Conservation (phyloP, 2,797 vertebrate genomes). For the Caiman crocodilus region DNA sequence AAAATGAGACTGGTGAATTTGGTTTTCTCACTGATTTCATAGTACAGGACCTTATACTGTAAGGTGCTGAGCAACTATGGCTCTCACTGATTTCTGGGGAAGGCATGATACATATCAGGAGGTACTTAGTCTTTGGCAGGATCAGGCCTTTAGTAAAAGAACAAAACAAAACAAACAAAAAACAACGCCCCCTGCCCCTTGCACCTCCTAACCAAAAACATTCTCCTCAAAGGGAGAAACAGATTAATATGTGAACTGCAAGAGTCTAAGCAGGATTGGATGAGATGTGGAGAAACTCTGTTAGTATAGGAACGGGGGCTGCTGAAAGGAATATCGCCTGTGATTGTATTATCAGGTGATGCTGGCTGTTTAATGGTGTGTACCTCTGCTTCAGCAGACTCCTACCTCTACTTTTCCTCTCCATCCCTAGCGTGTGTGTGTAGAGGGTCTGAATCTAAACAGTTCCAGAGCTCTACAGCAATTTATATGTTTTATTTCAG, state of each 20-base stretch:
- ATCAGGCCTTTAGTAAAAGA: not conserved
- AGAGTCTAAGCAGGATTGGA: not conserved
- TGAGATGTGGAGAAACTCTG: not conserved
- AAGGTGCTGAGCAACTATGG: not conserved
- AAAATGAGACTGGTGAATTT: not conserved
- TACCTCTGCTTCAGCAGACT: fast-evolving
- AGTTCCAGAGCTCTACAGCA: not conserved
- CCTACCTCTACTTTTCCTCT: not conserved
- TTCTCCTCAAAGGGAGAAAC: not conserved
- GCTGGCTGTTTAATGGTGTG: not conserved
- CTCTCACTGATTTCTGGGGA: fast-evolving
- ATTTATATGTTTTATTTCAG: not conserved
- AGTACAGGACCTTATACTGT: not conserved
- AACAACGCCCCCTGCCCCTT: not conserved
- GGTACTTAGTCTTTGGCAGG: not conserved
- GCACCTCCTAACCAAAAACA: not conserved
- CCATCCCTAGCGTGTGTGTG: not conserved
- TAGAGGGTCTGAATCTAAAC: not conserved
- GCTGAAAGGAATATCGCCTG: not conserved
- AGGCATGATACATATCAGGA: not conserved
- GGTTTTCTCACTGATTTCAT: not conserved
- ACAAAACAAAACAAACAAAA: too few species aligned
- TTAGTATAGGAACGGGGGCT: not conserved
- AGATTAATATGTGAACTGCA: not conserved
- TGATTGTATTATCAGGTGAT: not conserved